phyloP scores from a whole-genome alignment of 2,113 vertebrate species.

The Micromys minutus region DNA sequence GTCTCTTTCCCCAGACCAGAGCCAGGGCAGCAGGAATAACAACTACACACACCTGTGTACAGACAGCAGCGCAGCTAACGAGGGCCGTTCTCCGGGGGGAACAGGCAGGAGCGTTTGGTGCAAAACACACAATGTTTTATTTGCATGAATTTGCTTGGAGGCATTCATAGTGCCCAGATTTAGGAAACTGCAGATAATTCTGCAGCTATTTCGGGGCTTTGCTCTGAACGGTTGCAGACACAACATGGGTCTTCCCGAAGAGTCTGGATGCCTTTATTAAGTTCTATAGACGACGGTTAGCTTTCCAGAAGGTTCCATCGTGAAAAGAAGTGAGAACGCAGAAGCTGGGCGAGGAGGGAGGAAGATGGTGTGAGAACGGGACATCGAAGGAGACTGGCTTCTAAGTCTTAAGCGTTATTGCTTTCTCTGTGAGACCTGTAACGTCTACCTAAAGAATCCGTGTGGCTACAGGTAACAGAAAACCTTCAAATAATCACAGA shows the following conservation, averaged over 20 bases:
- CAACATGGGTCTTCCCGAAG: background rate
- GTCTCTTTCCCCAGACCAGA: background rate
- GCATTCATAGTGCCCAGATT: conserved; percentile 6
- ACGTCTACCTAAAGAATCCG: background rate
- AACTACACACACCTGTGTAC: background rate
- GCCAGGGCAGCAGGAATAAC: background rate
- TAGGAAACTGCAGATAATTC: background rate
- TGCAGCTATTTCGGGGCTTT: background rate
- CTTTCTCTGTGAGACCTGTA: background rate
- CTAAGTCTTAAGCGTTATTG: background rate
- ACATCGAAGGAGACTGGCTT: background rate
- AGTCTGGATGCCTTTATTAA: background rate
- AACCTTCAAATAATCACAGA: background rate
- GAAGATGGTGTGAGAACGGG: background rate
- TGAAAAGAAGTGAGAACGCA: background rate
- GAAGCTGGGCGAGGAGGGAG: background rate
- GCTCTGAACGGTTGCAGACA: background rate
- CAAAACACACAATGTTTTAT: background rate
- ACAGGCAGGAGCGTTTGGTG: background rate
- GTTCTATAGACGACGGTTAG: background rate
- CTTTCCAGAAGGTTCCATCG: background rate
- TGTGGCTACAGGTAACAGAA: background rate
- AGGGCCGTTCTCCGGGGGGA: background rate
- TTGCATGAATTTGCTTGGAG: background rate
- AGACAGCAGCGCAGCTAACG: background rate